Evolutionary conservation across 2,888 invertebrate species (phyloP).

Genomic region (Acrobasis repandana): DNA sequence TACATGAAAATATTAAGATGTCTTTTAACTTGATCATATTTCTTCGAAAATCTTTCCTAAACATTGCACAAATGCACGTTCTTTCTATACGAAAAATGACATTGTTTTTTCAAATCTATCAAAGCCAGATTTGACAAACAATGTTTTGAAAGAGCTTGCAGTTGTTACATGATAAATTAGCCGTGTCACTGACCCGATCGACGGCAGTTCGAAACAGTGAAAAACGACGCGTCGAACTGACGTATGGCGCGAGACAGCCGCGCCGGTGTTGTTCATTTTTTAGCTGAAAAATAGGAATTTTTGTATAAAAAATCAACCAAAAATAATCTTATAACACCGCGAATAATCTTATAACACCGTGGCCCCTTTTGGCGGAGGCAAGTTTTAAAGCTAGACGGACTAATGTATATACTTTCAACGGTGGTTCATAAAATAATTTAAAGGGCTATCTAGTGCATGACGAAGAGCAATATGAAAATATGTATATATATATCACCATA

Average conservation of each 20-base stretch:
- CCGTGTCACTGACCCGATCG: slow-evolving; percentile 61
- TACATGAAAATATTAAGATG: no score
- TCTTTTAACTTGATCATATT: no score
- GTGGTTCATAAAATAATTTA: no score
- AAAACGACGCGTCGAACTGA: slow-evolving; percentile 55
- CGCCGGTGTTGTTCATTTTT: slow-evolving; percentile 38
- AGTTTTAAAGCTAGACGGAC: no score
- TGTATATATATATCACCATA: no score
- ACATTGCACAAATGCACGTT: no score
- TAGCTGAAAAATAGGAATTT: background rate
- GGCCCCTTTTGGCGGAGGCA: no score
- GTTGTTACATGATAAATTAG: slow-evolving; percentile 74
- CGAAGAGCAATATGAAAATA: no score
- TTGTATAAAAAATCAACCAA: background rate
- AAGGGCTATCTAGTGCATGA: no score
- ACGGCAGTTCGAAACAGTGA: slow-evolving; percentile 53
- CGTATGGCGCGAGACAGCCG: slow-evolving; percentile 44
- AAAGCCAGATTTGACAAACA: slow-evolving; percentile 26
- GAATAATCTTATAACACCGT: no score
- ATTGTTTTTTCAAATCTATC: background rate
- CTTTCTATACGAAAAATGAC: background rate
- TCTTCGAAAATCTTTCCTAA: no score
- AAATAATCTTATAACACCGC: background rate
- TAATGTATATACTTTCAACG: no score
- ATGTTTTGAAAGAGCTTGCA: slow-evolving; percentile 37